Evolutionary conservation across 2,888 invertebrate species (phyloP).

Genomic region (Serrognathus titanus): DNA sequence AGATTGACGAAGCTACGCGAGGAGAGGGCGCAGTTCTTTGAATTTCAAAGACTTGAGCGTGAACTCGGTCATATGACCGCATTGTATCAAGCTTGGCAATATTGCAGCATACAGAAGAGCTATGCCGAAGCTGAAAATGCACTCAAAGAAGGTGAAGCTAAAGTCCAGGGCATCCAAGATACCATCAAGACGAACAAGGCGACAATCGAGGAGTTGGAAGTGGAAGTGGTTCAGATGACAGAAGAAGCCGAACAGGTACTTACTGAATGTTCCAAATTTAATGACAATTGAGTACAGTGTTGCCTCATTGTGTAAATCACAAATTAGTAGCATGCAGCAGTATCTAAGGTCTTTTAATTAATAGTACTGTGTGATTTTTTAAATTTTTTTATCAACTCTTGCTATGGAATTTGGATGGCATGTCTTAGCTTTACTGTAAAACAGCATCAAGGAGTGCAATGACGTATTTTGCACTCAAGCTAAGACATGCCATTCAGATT

Average conservation of each 20-base stretch:
- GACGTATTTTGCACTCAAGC: too few relatives aligned
- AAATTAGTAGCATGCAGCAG: too few relatives aligned
- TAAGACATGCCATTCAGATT: too few relatives aligned
- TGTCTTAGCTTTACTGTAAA: too few relatives aligned
- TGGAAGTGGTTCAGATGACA: conserved; percentile 62
- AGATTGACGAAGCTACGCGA: conserved; percentile 80
- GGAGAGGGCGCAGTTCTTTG: conserved; percentile 79
- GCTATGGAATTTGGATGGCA: too few relatives aligned
- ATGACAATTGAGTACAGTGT: too few relatives aligned
- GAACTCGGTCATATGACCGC: conserved; percentile 80
- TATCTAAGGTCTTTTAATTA: too few relatives aligned
- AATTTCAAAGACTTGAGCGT: conserved; percentile 80
- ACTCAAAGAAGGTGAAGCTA: conserved; percentile 33
- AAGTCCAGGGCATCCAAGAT: conserved; percentile 42
- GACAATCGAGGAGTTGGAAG: conserved; percentile 55
- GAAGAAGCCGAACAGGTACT: conserved; percentile 64
- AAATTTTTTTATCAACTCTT: too few relatives aligned
- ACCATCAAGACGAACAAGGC: conserved; percentile 54
- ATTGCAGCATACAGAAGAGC: conserved; percentile 46
- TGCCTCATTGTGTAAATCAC: too few relatives aligned
- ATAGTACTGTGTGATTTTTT: too few relatives aligned
- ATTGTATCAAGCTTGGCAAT: conserved; percentile 72
- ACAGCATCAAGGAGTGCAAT: too few relatives aligned
- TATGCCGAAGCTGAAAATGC: conserved; percentile 32
- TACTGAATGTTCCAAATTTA: conserved; percentile 4